Percentiles rank a stretch among this genome's conserved stretches.
phyloP scores from a whole-genome alignment of 2,113 vertebrate genomes.

The Progne subis region DNA sequence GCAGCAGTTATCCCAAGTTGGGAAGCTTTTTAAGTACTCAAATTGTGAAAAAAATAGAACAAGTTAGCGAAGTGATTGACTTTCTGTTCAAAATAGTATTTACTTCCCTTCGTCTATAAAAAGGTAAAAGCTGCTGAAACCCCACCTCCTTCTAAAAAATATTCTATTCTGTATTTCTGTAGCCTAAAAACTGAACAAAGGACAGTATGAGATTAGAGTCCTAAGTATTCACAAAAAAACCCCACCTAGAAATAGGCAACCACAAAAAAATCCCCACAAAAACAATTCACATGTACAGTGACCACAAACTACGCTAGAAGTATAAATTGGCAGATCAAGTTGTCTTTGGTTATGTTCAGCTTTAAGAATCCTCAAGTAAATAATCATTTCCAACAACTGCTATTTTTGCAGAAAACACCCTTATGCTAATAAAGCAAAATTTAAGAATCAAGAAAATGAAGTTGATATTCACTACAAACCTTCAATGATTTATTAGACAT shows the following conservation, averaged over 20 bases:
- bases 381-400: not conserved
- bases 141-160: not conserved
- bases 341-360: not conserved
- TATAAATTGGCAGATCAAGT: not conserved
- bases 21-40: constrained; percentile 14
- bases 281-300: fast-evolving
- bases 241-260: not conserved
- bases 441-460: not conserved
- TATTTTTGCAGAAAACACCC: not conserved
- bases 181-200: not conserved
- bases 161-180: not conserved
- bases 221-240: not conserved
- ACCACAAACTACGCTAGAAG: not conserved
- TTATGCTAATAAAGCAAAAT: not conserved
- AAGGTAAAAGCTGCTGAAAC: not conserved
- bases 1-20: constrained; percentile 2
- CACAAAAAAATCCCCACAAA: not conserved
- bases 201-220: not conserved
- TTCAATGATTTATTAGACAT: not conserved
- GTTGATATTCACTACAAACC: not conserved
- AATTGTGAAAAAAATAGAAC: not conserved
- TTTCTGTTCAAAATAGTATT: constrained; percentile 32
- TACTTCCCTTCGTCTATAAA: not conserved
- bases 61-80: not conserved
- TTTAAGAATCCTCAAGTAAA: not conserved